phyloP scores from a whole-genome alignment of 2,797 vertebrate genomes.

The Pseudochromis fuscus region DNA sequence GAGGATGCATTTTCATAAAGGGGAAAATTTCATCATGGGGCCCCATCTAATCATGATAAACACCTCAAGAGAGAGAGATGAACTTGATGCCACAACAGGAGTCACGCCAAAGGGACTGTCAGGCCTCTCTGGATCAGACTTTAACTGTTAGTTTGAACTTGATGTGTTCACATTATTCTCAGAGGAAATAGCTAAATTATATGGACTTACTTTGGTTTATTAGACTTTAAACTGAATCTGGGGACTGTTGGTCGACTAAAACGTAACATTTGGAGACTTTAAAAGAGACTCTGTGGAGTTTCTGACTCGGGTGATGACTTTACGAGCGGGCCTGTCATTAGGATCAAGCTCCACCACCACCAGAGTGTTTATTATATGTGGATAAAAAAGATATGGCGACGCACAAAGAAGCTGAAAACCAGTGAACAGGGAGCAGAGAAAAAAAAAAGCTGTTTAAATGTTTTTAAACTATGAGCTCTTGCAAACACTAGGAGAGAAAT shows the following conservation, averaged over 20 bases:
- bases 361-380: not conserved
- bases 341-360: not conserved
- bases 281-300: not conserved
- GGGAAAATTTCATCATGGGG: constrained; percentile 50
- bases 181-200: not conserved
- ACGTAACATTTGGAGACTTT: not conserved
- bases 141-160: constrained; percentile 17
- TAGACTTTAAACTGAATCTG: not conserved
- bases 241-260: not conserved
- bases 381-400: not conserved
- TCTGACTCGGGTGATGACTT: not conserved
- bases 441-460: no score
- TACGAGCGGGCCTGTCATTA: no score
- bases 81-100: constrained; percentile 38
- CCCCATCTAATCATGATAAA: constrained; percentile 42
- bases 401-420: not conserved
- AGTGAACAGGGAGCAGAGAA: no score
- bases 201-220: not conserved
- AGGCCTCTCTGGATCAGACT: constrained; percentile 5
- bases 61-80: constrained; percentile 44
- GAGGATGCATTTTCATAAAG: constrained; percentile 57
- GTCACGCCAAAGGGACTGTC: constrained; percentile 12
- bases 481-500: not conserved
- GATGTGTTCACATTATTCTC: not conserved
- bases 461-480: no score